Evolutionary conservation across 2,113 vertebrate species (phyloP), one percentile per base, ranked within the genome.

Genomic region (Carlito syrichta): DNA sequence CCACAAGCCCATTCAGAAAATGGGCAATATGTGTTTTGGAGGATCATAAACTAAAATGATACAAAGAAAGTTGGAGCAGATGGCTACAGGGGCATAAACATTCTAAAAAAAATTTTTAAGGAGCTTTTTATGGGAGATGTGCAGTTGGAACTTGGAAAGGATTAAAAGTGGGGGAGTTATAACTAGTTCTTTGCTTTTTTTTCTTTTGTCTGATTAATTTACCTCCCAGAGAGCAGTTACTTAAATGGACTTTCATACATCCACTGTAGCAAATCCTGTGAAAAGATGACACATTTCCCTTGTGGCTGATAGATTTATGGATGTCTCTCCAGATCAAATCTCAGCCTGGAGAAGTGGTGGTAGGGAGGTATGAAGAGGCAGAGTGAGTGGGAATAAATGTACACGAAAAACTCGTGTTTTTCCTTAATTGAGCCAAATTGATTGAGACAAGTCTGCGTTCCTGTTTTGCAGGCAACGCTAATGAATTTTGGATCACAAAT

Each of bases 191-290:
- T 88, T 20, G 27, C 86, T 94, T 92, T 92, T 81, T 66, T 92
- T 81, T 66, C 30, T 66, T 68, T 74, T 79, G 68, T 89, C 94
- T 97, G 95, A 94, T 97, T 96, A 97, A 96, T 92, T 96, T 96
- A 94, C 95, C 97, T 96, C 94, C 91, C 82, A 77, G 96, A 96
- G 94, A 96, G 91, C 93, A 96, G 95, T 96, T 93, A 86, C 96
- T 96, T 97, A 95, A 95, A 91, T 60, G 76, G 68, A 84, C 62
- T 97, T 90, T 95, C 88, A 50, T 62, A 91, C 91, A 96, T 87
- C 40, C 86, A 85, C 86, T 43, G 38, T 54, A 91, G 85, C 94
- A 92, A 96, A 94, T 95, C 90, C 88, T 95, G 32, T 85, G 63
- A 87, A 90, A 93, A 91, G 68, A 94, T 89, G 77, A 83, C 35